These are phyloP conservation scores for Platysteira castanea DNA, from an alignment of 2,113 vertebrate species.

Conservation along the genomic window DNA sequence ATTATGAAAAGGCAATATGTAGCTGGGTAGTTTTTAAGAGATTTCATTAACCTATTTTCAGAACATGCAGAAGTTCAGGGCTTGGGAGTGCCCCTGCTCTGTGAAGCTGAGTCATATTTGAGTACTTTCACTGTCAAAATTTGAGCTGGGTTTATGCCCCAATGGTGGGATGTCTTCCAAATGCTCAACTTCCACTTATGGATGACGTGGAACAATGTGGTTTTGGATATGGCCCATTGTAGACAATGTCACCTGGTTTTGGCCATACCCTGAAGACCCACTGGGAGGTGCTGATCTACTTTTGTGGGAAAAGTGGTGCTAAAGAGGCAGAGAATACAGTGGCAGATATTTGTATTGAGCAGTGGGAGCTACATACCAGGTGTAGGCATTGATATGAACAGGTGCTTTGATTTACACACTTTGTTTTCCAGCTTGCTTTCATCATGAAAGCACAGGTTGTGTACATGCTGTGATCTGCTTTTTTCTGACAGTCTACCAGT, in stretches of 20 bases:
- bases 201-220: not conserved
- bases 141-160: not conserved
- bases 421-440: not conserved
- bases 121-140: not conserved
- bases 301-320: not conserved
- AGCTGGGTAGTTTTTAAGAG: not conserved
- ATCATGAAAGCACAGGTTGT: accelerated
- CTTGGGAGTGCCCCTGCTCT: not conserved
- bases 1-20: not conserved
- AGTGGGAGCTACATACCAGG: not conserved
- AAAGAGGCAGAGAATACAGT: not conserved
- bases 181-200: not conserved
- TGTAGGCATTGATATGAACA: not conserved
- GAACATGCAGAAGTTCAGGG: not conserved
- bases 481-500: not conserved
- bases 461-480: not conserved
- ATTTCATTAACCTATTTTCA: slow-evolving; percentile 12
- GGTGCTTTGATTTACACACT: not conserved
- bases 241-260: not conserved
- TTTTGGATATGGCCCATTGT: not conserved
- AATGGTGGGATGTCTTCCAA: not conserved
- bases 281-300: not conserved
- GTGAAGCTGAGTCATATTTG: not conserved
- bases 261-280: not conserved
- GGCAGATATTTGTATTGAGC: not conserved